Evolutionary conservation across 2,888 invertebrate genomes (phyloP).

Genomic region (Eretmocerus hayati): DNA sequence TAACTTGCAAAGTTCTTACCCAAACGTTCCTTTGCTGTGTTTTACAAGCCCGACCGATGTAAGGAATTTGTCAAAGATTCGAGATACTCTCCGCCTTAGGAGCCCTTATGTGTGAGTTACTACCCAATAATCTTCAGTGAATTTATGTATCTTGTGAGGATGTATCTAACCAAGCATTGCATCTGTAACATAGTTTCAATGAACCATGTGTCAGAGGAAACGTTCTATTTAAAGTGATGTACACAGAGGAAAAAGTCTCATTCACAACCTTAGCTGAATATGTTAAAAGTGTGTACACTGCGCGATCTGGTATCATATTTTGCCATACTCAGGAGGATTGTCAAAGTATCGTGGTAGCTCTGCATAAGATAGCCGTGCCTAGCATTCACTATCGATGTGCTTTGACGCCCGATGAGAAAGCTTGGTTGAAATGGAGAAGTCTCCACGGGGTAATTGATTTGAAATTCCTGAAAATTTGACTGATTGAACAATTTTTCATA

Average conservation of each 20-base stretch:
- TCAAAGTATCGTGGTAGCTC: not conserved
- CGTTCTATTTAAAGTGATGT: slow-evolving; percentile 9
- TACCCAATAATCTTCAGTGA: not conserved
- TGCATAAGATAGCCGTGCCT: not conserved
- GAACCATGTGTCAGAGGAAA: slow-evolving; percentile 5
- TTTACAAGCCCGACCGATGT: not conserved
- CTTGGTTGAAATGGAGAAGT: not conserved
- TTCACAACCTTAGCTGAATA: not conserved
- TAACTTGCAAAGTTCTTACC: not conserved
- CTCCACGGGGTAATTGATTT: slow-evolving; percentile 3
- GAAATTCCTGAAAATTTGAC: not conserved
- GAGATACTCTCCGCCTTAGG: not conserved
- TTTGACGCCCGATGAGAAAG: not conserved
- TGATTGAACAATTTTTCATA: not conserved
- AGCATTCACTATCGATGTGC: not conserved
- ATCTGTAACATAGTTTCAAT: slow-evolving; percentile 7
- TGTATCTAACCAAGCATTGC: no score
- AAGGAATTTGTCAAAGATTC: not conserved
- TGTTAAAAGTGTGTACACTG: not conserved
- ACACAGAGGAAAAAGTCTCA: not conserved
- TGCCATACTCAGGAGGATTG: slow-evolving; percentile 1
- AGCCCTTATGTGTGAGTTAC: not conserved
- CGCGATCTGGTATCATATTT: slow-evolving; percentile 8
- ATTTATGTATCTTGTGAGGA: no score
- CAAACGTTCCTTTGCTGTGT: not conserved